Evolutionary conservation across 2,888 invertebrate genomes (phyloP), one percentile per base, ranked within the genome.

Genomic region (Hofmannophila pseudospretella): DNA sequence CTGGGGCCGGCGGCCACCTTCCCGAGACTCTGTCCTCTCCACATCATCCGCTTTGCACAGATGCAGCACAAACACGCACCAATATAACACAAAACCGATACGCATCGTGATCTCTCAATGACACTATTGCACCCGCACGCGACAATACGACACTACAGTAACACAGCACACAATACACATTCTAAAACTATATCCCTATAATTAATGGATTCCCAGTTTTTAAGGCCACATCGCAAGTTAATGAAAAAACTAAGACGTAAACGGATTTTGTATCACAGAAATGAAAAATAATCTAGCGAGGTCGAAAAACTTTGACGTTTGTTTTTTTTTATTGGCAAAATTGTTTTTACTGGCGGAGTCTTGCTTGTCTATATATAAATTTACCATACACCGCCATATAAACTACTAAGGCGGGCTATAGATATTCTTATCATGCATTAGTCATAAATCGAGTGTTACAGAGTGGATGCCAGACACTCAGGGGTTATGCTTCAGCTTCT

Each of bases 1-100:
- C 42, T 85, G 82, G 39, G 71, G 68, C 45, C 84, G 71, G 50
- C 82, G 68, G 20, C 67, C 75, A 58, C 72, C 70, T 28, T 85
- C 85, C 46, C 65, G 73, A 53, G 68, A 54, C 42, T 86, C 86
- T 73, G 79, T 81, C 71, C 71, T 81, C 54, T 84, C 84, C 53
- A 69, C 74, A 73, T 85, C 85, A 49, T 85, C 76, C 44, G 73
- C 84, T 72, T 76, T 78, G 60, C 82, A 81, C 62, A 85, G 58
- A 70, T 85, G 84, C 67, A 85, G 67, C 62, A 72, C 79, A 60
- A 81, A 77, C 68, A 86, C 79, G 78, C 84, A 86, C 82, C 82
- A 85, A 77, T 82, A 86, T 51, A 86, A 70, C 67, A 82, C 71
- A 66, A 84, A 70, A 78, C 77, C 79, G 74, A 85, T 73, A 81